Conservation (phyloP, 2,888 invertebrate genomes). For the Plusia festucae region DNA sequence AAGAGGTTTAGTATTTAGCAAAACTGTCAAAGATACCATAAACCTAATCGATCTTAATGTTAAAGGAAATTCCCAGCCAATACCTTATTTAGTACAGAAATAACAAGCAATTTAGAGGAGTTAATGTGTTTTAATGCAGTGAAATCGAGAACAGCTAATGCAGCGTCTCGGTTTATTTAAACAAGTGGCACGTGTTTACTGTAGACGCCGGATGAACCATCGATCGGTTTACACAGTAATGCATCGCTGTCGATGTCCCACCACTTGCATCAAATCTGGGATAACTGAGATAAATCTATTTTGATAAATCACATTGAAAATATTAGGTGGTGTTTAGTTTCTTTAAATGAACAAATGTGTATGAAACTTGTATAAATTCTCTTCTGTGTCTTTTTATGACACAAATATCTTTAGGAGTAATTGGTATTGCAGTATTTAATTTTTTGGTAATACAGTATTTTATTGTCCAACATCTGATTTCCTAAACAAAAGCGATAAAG, state of each 20-base stretch:
- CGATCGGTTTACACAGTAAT: conserved; percentile 87
- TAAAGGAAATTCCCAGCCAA: conserved; percentile 56
- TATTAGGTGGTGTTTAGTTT: neutral
- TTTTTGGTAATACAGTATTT: neutral
- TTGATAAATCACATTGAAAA: conserved; percentile 48
- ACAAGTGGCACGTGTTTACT: conserved; percentile 89
- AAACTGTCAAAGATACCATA: neutral
- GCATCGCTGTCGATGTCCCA: conserved; percentile 81
- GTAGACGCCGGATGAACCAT: conserved; percentile 86
- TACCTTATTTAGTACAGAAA: conserved; percentile 78
- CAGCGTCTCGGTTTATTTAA: conserved; percentile 85
- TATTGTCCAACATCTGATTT: neutral
- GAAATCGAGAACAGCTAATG: conserved; percentile 88
- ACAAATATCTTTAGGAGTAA: too few relatives aligned
- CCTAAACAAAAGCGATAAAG: conserved; percentile 14
- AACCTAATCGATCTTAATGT: conserved; percentile 30
- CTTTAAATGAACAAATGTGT: neutral
- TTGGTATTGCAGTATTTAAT: too few relatives aligned
- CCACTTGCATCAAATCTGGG: conserved; percentile 69
- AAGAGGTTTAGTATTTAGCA: neutral
- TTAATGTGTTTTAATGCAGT: conserved; percentile 89
- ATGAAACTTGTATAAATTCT: neutral
- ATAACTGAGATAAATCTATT: conserved; percentile 52
- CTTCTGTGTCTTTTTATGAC: neutral
- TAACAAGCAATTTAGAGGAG: conserved; percentile 83